phyloP scores from a whole-genome alignment of 2,888 invertebrate species.

The Melinopterus prodromus region DNA sequence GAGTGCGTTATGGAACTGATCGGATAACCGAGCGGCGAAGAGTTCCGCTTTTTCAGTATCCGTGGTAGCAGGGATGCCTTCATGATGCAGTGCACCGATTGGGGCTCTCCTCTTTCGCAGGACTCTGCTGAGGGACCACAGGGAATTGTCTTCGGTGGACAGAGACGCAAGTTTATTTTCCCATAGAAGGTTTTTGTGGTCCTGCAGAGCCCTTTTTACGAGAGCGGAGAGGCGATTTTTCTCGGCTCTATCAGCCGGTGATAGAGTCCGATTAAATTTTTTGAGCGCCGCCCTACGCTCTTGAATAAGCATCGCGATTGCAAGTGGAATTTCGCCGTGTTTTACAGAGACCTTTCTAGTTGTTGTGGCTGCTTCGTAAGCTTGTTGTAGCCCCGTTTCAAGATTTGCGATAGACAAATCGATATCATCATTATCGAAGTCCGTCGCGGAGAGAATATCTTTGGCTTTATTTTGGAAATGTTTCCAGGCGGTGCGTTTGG shows the following conservation, averaged over 20 bases:
- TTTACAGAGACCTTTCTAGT: too few relatives aligned
- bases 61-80: neutral
- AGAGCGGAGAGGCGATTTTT: neutral
- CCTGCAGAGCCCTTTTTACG: neutral
- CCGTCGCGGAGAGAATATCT: too few relatives aligned
- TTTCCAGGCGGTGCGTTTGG: too few relatives aligned
- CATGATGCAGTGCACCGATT: neutral
- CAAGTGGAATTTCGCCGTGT: too few relatives aligned
- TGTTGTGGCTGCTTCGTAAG: too few relatives aligned
- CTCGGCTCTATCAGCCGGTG: neutral
- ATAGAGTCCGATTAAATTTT: too few relatives aligned
- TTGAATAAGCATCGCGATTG: too few relatives aligned
- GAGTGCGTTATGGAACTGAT: neutral
- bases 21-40: neutral
- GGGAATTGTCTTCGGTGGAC: neutral
- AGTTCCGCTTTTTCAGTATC: neutral
- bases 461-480: too few relatives aligned
- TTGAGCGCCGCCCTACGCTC: too few relatives aligned
- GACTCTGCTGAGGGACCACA: neutral
- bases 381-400: too few relatives aligned
- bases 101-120: neutral
- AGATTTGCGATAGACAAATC: too few relatives aligned
- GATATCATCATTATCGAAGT: too few relatives aligned
- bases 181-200: neutral
- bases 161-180: neutral